A percentile compares a stretch with the other conserved stretches of the same genome.
phyloP scores from a whole-genome alignment of 2,888 invertebrate species.

The Crossocerus cetratus region DNA sequence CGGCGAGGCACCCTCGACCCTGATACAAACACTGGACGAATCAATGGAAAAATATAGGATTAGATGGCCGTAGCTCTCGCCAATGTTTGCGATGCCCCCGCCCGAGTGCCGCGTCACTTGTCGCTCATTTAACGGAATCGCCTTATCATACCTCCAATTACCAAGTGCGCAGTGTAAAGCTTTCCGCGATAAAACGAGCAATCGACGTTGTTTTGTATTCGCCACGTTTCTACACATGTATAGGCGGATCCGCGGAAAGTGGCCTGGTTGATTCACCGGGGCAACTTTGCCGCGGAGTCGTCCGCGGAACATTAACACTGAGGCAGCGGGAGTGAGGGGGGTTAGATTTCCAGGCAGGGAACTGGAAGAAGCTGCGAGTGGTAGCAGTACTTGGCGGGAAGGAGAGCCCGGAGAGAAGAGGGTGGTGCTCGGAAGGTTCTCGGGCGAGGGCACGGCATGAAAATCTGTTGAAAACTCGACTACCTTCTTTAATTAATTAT shows the following conservation, averaged over 20 bases:
- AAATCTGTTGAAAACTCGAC: slow-evolving; percentile 73
- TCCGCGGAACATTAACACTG: not conserved
- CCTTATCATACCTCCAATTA: too few relatives aligned
- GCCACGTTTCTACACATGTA: too few relatives aligned
- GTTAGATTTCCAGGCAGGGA: too few relatives aligned
- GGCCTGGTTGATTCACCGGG: not conserved
- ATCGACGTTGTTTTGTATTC: too few relatives aligned
- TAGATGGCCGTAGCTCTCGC: slow-evolving; percentile 55
- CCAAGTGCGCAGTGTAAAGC: too few relatives aligned
- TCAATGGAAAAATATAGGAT: slow-evolving; percentile 75
- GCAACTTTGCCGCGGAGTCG: not conserved
- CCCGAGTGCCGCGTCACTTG: too few relatives aligned
- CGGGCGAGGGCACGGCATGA: slow-evolving; percentile 60
- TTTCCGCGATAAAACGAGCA: too few relatives aligned
- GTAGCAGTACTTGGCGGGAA: not conserved
- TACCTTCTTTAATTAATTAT: slow-evolving; percentile 74
- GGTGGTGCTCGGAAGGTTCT: slow-evolving; percentile 41
- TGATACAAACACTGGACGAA: slow-evolving; percentile 67
- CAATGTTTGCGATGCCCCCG: not conserved
- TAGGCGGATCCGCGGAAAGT: not conserved
- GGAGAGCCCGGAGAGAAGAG: slow-evolving; percentile 2
- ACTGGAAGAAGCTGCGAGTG: not conserved
- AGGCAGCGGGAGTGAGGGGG: not conserved
- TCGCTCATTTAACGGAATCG: too few relatives aligned
- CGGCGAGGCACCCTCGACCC: slow-evolving; percentile 56